Conservation (phyloP, 2,888 invertebrate genomes). For the Aporophyla nigra region DNA sequence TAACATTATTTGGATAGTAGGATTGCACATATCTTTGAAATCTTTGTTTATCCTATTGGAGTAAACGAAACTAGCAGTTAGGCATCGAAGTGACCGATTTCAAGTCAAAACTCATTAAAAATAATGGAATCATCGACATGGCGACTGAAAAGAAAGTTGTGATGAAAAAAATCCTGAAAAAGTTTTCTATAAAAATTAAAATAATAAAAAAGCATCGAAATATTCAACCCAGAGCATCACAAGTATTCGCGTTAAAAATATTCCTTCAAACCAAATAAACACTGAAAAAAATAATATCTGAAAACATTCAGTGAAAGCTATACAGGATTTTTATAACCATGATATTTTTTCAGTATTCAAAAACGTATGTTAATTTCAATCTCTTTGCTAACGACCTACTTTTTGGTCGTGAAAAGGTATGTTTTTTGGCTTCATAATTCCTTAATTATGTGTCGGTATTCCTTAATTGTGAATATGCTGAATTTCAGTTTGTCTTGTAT, state of each 20-base stretch:
- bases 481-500: neutral
- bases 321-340: constrained; percentile 11
- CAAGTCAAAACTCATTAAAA: too few species aligned
- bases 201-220: neutral
- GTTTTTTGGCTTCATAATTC: neutral
- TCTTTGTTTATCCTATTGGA: too few species aligned
- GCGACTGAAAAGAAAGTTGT: neutral
- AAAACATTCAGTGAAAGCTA: constrained; percentile 24
- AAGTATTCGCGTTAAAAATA: constrained; percentile 18
- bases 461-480: neutral
- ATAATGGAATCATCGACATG: too few species aligned
- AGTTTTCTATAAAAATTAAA: neutral
- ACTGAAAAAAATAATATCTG: constrained; percentile 13
- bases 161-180: neutral
- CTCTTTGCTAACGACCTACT: constrained; percentile 40
- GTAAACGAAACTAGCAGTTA: too few species aligned
- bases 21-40: too few species aligned
- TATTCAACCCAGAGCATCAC: neutral
- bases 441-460: too few species aligned
- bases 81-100: neutral
- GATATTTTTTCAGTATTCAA: constrained; percentile 35
- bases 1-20: too few species aligned
- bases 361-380: constrained; percentile 30
- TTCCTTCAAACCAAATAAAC: constrained; percentile 19
- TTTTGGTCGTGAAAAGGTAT: constrained; percentile 20